phyloP scores from a whole-genome alignment of 2,888 invertebrate genomes.

The Xanthorhoe designata region DNA sequence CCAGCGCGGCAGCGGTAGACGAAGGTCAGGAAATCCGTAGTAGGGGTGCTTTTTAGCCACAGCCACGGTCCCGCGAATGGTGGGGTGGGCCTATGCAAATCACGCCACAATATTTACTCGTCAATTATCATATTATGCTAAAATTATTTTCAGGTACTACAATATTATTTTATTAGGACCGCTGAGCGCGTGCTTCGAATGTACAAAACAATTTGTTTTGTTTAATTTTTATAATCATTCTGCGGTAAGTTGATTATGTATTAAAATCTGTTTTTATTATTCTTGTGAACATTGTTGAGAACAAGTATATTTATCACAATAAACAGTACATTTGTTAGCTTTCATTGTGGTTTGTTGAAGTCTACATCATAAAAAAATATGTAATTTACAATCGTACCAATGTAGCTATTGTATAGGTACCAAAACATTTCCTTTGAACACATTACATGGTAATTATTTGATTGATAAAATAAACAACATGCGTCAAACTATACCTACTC shows the following conservation, averaged over 20 bases:
- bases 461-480: background rate
- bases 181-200: conserved; percentile 18
- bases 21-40: background rate
- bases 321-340: background rate
- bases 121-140: conserved; percentile 37
- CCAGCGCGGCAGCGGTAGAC: too few relatives aligned
- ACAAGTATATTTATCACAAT: background rate
- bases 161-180: conserved; percentile 38
- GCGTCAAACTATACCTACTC: conserved; percentile 12
- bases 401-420: too few relatives aligned
- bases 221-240: conserved; percentile 20
- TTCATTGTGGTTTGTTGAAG: background rate
- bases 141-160: conserved; percentile 32
- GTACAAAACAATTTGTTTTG: conserved; percentile 16
- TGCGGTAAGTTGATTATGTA: conserved; percentile 7
- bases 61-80: conserved; percentile 84
- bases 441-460: background rate
- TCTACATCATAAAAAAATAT: background rate
- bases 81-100: conserved; percentile 87
- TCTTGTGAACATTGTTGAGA: conserved; percentile 5
- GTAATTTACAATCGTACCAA: too few relatives aligned
- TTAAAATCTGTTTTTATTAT: conserved; percentile 22
- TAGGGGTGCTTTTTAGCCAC: conserved; percentile 1
- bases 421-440: too few relatives aligned
- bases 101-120: conserved; percentile 35